phyloP scores from a whole-genome alignment of 2,888 invertebrate genomes.

The Thalpophila matura region DNA sequence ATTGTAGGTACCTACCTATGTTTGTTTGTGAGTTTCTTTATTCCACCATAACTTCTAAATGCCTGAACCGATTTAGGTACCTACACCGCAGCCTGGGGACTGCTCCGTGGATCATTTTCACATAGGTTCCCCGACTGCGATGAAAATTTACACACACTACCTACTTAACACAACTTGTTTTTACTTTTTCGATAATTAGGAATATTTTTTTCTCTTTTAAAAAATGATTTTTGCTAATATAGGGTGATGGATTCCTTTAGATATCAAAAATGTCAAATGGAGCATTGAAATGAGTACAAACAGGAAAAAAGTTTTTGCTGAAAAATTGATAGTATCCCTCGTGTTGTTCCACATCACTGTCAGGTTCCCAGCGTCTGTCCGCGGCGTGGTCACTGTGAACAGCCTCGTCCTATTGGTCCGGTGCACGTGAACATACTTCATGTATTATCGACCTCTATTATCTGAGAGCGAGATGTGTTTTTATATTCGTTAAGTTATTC shows the following conservation, averaged over 20 bases:
- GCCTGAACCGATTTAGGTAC: too few species aligned
- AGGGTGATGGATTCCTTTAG: background rate
- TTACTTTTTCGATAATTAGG: too few species aligned
- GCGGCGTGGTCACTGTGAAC: background rate
- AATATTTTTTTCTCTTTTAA: too few species aligned
- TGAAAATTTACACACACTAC: too few species aligned
- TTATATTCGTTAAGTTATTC: background rate
- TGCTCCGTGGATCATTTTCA: too few species aligned
- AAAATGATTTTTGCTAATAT: too few species aligned
- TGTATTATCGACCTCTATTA: background rate
- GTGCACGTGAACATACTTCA: background rate
- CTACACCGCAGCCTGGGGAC: too few species aligned
- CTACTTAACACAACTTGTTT: background rate
- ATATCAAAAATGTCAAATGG: background rate
- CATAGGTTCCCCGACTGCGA: too few species aligned
- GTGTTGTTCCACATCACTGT: background rate
- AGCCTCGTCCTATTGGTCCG: background rate
- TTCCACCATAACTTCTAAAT: too few species aligned
- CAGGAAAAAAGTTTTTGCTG: background rate
- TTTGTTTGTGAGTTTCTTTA: too few species aligned
- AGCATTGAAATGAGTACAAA: background rate
- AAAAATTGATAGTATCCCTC: background rate
- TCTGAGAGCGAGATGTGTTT: conserved; percentile 1
- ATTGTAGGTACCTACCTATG: too few species aligned
- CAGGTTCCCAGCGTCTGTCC: background rate